Conservation (phyloP, 2,888 invertebrate genomes). For the Tipula lateralis region DNA sequence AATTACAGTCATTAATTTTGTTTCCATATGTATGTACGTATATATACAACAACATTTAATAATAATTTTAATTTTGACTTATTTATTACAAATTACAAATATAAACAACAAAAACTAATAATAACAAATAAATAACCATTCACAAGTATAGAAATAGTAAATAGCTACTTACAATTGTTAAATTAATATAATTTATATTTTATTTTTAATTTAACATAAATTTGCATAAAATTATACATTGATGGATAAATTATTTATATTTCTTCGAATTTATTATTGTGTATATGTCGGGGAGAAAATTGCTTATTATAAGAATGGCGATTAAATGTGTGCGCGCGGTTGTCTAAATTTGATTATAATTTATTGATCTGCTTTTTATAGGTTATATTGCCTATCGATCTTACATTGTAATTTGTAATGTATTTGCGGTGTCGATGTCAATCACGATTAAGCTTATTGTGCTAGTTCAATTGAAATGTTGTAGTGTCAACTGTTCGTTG, state of each 20-base stretch:
- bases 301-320: not conserved
- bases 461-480: constrained; percentile 1
- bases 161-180: constrained; percentile 15
- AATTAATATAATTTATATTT: not conserved
- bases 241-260: constrained; percentile 2
- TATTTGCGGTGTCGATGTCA: not conserved
- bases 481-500: not conserved
- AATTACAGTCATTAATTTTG: not conserved
- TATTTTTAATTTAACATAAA: not conserved
- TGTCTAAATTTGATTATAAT: not conserved
- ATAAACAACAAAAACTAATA: not conserved
- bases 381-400: not conserved
- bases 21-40: too few relatives aligned
- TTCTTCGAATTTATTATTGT: not conserved
- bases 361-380: not conserved
- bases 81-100: not conserved
- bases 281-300: not conserved
- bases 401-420: not conserved
- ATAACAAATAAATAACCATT: not conserved
- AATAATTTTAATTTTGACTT: not conserved
- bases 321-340: not conserved
- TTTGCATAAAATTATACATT: constrained; percentile 3
- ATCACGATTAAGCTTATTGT: not conserved
- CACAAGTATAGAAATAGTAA: not conserved
- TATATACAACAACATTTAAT: not conserved